Base-by-base conservation (phyloP, 2,888 invertebrate genomes). In the Tachina lurida region DNA sequence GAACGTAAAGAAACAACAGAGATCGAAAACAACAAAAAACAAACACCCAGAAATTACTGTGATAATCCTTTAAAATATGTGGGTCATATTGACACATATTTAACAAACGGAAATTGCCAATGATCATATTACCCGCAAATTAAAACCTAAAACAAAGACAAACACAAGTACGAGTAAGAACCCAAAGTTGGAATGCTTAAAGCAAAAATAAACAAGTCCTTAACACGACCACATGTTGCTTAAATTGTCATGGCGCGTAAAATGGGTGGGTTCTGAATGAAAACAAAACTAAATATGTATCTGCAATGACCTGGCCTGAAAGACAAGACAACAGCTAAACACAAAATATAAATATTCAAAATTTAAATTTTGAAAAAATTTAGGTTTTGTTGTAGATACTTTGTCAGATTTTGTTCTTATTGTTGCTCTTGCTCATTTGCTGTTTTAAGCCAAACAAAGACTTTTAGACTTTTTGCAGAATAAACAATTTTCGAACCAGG, bases 11-110 rank as follows among this genome's bases (percentile, higher is more conserved):
- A 41, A 62, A 45, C 43, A 58, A 63, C 31, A 67, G 5, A 67
- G 31, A 39, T 39, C n/a, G n/a, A 67, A 67, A 31, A 49, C 67
- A 54, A 67, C 68, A 67, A 52, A 83, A 80, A 39, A 71, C 47
- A 63, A 9, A 49, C 58, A 31, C 31, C 31, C 31, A 62, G 71
- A 80, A 78, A 62, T 67, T 43, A 58, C 31, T 62, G 81, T 85
- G 88, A 89, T 89, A 89, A 89, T 87, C 87, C 87, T 87, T 84
- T 87, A 87, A 87, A 88, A 88, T 88, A 88, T 87, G 84, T 85
- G 84, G 84, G 88, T 87, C 86, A 86, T 83, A 87, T 85, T 86
- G 85, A 87, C 87, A 87, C 84, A 88, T 82, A 85, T 86, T 86
- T 80, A 86, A 86, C 56, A 80, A 86, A 86, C 86, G 86, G 86